Evolutionary conservation across 2,888 invertebrate species (phyloP).

Genomic region (Hydropsyche betteni): DNA sequence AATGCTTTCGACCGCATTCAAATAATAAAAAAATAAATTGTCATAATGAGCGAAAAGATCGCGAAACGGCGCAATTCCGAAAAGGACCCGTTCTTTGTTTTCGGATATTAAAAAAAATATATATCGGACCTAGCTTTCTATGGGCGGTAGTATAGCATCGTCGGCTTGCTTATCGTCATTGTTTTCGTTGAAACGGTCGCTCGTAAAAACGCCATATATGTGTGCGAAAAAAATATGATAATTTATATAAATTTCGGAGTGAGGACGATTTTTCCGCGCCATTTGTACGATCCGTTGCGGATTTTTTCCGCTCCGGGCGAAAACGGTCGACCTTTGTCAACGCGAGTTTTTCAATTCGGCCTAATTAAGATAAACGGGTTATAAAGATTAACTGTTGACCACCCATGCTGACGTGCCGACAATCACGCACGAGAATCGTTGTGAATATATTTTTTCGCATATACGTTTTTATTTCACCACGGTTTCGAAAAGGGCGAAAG

Average conservation of each 20-base stretch:
- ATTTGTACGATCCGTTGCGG: slow-evolving; percentile 18
- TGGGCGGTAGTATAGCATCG: neutral
- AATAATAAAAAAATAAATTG: slow-evolving; percentile 7
- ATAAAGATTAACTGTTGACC: slow-evolving; percentile 43
- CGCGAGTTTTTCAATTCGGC: slow-evolving; percentile 40
- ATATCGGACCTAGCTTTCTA: too few relatives aligned
- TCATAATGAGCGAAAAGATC: slow-evolving; percentile 6
- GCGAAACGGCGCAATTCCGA: slow-evolving; percentile 1
- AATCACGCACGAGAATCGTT: slow-evolving; percentile 24
- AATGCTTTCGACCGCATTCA: neutral
- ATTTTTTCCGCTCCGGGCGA: neutral
- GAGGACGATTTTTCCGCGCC: slow-evolving; percentile 23
- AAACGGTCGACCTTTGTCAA: slow-evolving; percentile 37
- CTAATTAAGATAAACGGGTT: slow-evolving; percentile 47
- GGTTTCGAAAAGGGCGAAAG: too few relatives aligned
- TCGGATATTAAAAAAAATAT: too few relatives aligned
- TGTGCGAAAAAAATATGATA: slow-evolving; percentile 12
- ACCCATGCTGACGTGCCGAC: slow-evolving; percentile 36
- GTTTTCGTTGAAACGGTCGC: slow-evolving; percentile 28
- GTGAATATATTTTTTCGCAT: neutral
- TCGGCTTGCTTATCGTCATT: slow-evolving; percentile 26
- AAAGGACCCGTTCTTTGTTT: too few relatives aligned
- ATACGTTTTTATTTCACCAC: neutral
- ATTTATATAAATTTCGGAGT: slow-evolving; percentile 28
- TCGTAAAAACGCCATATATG: slow-evolving; percentile 10